These are phyloP conservation scores for Sarcophilus harrisii DNA, from an alignment of 2,797 vertebrate genomes.

Conservation along the genomic window DNA sequence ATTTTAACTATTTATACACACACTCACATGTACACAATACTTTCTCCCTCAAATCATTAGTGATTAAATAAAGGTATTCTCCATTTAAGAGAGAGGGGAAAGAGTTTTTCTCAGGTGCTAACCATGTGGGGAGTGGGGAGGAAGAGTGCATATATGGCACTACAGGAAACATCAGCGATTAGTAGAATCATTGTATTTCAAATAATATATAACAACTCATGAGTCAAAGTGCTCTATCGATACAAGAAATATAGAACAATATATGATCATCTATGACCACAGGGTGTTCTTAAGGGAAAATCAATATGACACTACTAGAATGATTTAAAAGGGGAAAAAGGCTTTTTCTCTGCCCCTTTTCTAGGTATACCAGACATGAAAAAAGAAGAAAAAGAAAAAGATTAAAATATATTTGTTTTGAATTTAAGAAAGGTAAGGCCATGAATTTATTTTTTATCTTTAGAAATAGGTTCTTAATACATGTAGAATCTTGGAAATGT, in stretches of 20 bases:
- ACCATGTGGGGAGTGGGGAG: neutral
- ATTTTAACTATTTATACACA: too few relatives aligned
- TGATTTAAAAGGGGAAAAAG: conserved; percentile 56
- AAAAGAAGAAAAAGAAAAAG: conserved; percentile 51
- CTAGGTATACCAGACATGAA: conserved; percentile 55
- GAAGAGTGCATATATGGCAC: neutral
- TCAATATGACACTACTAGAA: conserved; percentile 57
- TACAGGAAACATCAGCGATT: conserved; percentile 54
- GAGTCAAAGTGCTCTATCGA: conserved; percentile 60
- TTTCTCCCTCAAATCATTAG: neutral
- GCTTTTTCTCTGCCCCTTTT: neutral
- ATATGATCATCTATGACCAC: conserved; percentile 53
- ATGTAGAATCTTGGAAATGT: conserved; percentile 8
- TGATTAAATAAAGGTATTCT: neutral
- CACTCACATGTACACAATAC: too few relatives aligned
- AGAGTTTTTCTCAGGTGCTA: conserved; percentile 12
- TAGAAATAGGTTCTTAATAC: conserved; percentile 27
- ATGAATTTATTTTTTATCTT: conserved; percentile 58
- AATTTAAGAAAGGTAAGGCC: neutral
- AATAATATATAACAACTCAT: conserved; percentile 36
- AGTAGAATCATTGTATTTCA: conserved; percentile 14
- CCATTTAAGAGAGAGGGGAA: neutral
- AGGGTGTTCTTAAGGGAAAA: conserved; percentile 70
- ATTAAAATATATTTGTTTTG: neutral
- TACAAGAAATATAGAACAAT: conserved; percentile 47